phyloP scores from a whole-genome alignment of 2,797 vertebrate species.

The Oreochromis mossambicus region DNA sequence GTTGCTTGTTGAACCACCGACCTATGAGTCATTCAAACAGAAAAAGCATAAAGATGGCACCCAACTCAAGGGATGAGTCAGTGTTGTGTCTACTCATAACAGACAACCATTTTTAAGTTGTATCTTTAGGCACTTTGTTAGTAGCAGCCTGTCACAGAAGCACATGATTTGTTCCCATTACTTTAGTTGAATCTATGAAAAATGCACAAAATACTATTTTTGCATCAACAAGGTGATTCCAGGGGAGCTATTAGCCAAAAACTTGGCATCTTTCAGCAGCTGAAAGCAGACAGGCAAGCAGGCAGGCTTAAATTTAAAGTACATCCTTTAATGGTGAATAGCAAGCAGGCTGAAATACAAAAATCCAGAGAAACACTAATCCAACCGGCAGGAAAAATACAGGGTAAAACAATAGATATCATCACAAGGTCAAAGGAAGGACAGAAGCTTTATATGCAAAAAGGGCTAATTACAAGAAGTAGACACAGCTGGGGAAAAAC shows the following conservation, averaged over 20 bases:
- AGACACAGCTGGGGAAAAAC: not conserved
- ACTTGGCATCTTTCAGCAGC: not conserved
- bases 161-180: not conserved
- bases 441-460: rapidly evolving
- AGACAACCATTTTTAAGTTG: not conserved
- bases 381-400: not conserved
- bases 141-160: not conserved
- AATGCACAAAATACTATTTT: not conserved
- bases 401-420: rapidly evolving
- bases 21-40: not conserved
- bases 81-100: not conserved
- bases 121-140: not conserved
- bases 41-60: not conserved
- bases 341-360: not conserved
- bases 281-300: not conserved
- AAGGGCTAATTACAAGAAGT: not conserved
- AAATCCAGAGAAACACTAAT: not conserved
- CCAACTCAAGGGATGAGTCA: not conserved
- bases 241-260: not conserved
- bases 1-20: not conserved
- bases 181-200: not conserved
- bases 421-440: not conserved
- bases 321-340: not conserved
- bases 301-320: not conserved
- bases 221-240: not conserved